Evolutionary conservation across 2,113 vertebrate genomes (phyloP), one percentile per base, ranked within the genome.

Genomic region (Papio anubis): DNA sequence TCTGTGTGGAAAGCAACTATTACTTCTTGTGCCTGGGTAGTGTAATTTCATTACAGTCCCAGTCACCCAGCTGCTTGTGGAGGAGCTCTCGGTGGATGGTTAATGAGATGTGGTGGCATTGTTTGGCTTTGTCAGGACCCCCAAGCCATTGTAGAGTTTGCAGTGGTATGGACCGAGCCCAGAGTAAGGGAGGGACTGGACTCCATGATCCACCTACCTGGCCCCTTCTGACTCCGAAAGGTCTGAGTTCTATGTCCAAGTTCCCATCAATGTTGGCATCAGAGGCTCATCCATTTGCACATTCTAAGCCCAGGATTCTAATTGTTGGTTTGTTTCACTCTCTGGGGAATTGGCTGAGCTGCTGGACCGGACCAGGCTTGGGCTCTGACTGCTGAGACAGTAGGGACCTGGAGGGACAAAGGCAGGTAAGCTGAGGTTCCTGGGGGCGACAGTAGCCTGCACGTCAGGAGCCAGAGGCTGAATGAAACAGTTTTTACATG

Each of bases 401-500:
- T 52, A 35, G 20, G 8, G 82, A 61, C 3, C 9, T 23, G 3
- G 0, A 14, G 32, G 55, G 78, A 14, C 40, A 55, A 5, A 0
- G 3, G 23, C 52, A 21, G 48, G 4, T 7, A 27, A 43, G 11
- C 10, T 3, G 5, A 78, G 17, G 48, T 59, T 66, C 86, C 79
- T 25, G 38, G 21, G 6, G 11, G 57, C 59, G 40, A 73, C 12
- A 2, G 4, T 5, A 55, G 35, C 1, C 18, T 0, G 0, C 0
- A 7, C 4, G 1, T 23, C 55, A 16, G 12, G 23, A 43, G 35
- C n/a, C 30, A 17, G 35, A 10, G 3, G 14, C 17, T 38, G 2
- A 0, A 0, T 32, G 18, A 48, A 43, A 35, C 11, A 3, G 2
- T 45, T 50, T 84, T 78, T 50, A n/a, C 0, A 0, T 1, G 21